Percentiles rank a stretch among this genome's conserved stretches.
These are phyloP conservation scores for Spilosoma lubricipeda DNA, from an alignment of 2,888 invertebrate genomes.

Conservation along the genomic window DNA sequence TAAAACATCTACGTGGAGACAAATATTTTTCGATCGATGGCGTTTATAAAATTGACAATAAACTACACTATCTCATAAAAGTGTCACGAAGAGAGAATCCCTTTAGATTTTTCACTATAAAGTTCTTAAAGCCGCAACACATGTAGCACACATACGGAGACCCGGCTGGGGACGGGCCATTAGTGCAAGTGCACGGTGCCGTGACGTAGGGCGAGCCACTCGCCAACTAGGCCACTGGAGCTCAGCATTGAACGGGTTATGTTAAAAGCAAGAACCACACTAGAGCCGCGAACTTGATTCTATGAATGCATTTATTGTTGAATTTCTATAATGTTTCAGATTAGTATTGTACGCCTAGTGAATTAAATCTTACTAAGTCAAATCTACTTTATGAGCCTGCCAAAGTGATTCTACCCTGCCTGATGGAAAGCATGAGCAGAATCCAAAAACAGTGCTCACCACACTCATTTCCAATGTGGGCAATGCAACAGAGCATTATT, in stretches of 20 bases:
- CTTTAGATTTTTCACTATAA: not conserved
- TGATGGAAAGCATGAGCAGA: too few relatives aligned
- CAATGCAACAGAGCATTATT: too few relatives aligned
- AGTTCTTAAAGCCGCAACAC: conserved; percentile 23
- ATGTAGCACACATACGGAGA: conserved; percentile 22
- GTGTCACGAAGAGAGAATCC: not conserved
- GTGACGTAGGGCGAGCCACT: conserved; percentile 68
- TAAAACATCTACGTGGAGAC: not conserved
- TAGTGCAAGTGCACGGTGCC: conserved; percentile 69
- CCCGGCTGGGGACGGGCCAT: conserved; percentile 55
- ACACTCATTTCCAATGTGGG: too few relatives aligned
- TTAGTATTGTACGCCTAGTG: not conserved
- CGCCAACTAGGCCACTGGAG: conserved; percentile 77
- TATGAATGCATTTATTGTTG: not conserved
- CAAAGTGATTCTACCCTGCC: too few relatives aligned
- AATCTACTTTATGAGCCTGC: too few relatives aligned
- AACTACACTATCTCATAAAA: not conserved
- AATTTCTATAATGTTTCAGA: not conserved
- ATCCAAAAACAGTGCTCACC: too few relatives aligned
- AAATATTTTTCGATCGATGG: not conserved
- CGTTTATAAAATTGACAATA: not conserved
- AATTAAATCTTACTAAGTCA: not conserved
- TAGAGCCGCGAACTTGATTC: conserved; percentile 6
- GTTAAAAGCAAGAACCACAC: conserved; percentile 31
- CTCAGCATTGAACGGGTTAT: conserved; percentile 53